Percentiles rank a stretch among this genome's conserved stretches.
Evolutionary conservation across 2,113 vertebrate genomes (phyloP).

Genomic region (Geococcyx californianus): DNA sequence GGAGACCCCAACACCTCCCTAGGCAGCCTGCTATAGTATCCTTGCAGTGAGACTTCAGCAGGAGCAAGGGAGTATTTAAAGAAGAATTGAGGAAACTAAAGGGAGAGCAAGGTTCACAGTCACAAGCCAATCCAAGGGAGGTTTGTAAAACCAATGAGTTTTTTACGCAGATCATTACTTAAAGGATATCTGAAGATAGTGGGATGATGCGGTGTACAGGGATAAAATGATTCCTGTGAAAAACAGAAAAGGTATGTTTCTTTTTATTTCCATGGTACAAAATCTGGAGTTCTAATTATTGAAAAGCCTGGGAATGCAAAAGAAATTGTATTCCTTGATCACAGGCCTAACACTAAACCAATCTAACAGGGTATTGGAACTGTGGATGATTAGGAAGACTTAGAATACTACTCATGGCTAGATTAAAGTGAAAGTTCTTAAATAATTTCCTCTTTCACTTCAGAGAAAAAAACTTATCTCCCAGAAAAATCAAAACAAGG

Average conservation of each 20-base stretch:
- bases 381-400: background rate
- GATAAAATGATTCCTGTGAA: background rate
- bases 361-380: background rate
- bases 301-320: background rate
- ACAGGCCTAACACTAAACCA: background rate
- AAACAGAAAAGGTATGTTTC: background rate
- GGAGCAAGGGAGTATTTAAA: background rate
- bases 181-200: background rate
- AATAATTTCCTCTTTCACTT: conserved; percentile 59
- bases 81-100: background rate
- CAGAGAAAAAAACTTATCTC: conserved; percentile 25
- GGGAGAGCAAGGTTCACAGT: background rate
- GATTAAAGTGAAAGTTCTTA: conserved; percentile 37
- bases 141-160: background rate
- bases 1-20: background rate
- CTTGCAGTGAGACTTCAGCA: background rate
- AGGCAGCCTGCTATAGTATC: background rate
- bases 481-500: conserved; percentile 13
- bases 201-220: background rate
- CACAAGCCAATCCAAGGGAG: background rate
- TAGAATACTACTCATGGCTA: background rate
- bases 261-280: background rate
- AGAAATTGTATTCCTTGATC: background rate
- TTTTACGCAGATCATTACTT: background rate
- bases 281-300: background rate